phyloP scores from a whole-genome alignment of 2,797 vertebrate species.

The Eremophila alpestris region DNA sequence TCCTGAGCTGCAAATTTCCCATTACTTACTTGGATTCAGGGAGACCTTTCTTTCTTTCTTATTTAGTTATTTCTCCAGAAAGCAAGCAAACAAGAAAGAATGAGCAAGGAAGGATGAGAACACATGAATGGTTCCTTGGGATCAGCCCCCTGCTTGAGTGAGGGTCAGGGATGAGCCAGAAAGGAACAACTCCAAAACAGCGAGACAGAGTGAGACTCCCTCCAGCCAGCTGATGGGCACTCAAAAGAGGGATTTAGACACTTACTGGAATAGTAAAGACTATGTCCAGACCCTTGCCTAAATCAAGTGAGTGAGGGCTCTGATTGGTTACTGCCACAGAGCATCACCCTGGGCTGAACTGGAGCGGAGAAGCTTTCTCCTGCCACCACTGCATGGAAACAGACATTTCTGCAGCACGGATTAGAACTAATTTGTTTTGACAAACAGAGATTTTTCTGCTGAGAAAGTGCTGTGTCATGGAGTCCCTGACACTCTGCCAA shows the following conservation, averaged over 20 bases:
- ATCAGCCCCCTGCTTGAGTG: neutral
- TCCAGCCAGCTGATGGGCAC: neutral
- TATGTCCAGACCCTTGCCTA: neutral
- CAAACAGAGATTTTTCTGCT: conserved; percentile 26
- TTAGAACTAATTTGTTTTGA: conserved; percentile 35
- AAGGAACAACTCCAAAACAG: neutral
- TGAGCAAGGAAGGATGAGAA: neutral
- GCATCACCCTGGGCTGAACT: neutral
- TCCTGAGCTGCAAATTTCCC: neutral
- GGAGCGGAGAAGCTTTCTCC: neutral
- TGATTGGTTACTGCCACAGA: neutral
- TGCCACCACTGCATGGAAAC: neutral
- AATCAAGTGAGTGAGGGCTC: neutral
- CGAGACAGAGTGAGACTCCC: neutral
- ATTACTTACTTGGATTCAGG: neutral
- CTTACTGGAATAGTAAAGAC: neutral
- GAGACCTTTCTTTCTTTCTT: neutral
- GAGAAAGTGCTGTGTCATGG: conserved; percentile 14
- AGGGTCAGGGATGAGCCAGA: neutral
- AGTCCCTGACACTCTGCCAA: conserved; percentile 32
- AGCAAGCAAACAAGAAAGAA: neutral
- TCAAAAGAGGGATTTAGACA: neutral
- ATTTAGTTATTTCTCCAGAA: neutral
- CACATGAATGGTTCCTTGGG: neutral
- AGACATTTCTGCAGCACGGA: neutral